Percentiles rank a stretch among this genome's conserved stretches.
Evolutionary conservation across 2,888 invertebrate genomes (phyloP).

Genomic region (Hirtodrosophila histrioides): DNA sequence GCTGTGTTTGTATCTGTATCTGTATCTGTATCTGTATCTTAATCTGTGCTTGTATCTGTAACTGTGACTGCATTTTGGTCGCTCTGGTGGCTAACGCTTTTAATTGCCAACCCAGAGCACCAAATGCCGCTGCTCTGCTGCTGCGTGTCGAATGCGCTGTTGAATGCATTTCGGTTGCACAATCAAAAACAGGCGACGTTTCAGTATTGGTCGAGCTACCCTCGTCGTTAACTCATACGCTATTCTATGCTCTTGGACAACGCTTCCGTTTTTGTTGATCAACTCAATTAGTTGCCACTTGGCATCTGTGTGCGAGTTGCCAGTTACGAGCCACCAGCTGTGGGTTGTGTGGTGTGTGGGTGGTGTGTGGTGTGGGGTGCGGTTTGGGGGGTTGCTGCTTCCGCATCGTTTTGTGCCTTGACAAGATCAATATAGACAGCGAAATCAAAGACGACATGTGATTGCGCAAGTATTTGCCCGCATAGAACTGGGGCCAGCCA

Average conservation of each 20-base stretch:
- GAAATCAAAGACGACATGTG: neutral
- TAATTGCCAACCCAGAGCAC: conserved; percentile 42
- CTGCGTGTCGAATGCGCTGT: conserved; percentile 13
- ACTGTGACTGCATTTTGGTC: conserved; percentile 37
- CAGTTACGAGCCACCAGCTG: neutral
- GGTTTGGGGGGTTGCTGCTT: conserved; percentile 26
- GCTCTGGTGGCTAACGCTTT: conserved; percentile 48
- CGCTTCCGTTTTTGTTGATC: conserved; percentile 66
- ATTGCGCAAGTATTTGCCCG: conserved; percentile 40
- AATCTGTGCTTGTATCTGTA: conserved; percentile 5
- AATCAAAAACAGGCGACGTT: conserved; percentile 12
- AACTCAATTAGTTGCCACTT: conserved; percentile 67
- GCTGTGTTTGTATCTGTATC: conserved; percentile 11
- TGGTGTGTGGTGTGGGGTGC: neutral
- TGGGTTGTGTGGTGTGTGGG: neutral
- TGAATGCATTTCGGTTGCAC: conserved; percentile 37
- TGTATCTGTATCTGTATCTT: neutral
- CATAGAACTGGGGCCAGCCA: conserved; percentile 58
- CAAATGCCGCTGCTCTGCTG: conserved; percentile 9
- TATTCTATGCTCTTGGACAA: conserved; percentile 37
- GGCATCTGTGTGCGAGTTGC: conserved; percentile 52
- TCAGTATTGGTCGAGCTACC: conserved; percentile 23
- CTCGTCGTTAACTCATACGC: conserved; percentile 30
- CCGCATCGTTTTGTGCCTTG: conserved; percentile 43
- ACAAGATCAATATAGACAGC: conserved; percentile 43